These are phyloP conservation scores for Thunnus maccoyii DNA, from an alignment of 2,113 vertebrate species.

Conservation along the genomic window DNA sequence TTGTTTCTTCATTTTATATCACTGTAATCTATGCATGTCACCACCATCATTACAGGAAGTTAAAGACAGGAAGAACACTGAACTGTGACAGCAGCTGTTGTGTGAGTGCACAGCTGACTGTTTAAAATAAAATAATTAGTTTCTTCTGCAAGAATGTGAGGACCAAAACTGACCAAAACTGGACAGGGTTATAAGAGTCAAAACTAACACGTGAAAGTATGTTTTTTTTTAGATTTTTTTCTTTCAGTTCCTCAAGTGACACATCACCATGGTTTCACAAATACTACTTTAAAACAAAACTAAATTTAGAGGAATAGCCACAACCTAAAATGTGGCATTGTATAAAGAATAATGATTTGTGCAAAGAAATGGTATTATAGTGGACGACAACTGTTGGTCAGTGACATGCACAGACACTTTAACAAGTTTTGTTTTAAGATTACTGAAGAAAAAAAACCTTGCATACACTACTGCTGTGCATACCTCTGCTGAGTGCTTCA, in stretches of 20 bases:
- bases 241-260: slow-evolving; percentile 54
- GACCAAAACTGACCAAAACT: not conserved
- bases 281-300: not conserved
- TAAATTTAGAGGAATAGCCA: not conserved
- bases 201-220: slow-evolving; percentile 19
- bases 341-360: too few species aligned
- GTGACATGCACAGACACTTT: too few species aligned
- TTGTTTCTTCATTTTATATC: not conserved
- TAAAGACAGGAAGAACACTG: not conserved
- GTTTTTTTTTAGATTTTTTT: not conserved
- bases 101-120: not conserved
- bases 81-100: not conserved
- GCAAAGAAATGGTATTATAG: not conserved
- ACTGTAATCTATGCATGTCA: not conserved
- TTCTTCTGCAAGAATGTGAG: not conserved
- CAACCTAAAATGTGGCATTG: too few species aligned
- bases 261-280: slow-evolving; percentile 36
- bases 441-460: too few species aligned
- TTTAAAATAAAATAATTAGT: not conserved
- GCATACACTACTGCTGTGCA: not conserved
- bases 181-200: slow-evolving; percentile 22
- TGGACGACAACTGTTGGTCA: too few species aligned
- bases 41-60: not conserved
- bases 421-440: too few species aligned
- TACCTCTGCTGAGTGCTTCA: not conserved